Evolutionary conservation across 2,888 invertebrate genomes (phyloP).

Genomic region (Geotrupes spiniger): DNA sequence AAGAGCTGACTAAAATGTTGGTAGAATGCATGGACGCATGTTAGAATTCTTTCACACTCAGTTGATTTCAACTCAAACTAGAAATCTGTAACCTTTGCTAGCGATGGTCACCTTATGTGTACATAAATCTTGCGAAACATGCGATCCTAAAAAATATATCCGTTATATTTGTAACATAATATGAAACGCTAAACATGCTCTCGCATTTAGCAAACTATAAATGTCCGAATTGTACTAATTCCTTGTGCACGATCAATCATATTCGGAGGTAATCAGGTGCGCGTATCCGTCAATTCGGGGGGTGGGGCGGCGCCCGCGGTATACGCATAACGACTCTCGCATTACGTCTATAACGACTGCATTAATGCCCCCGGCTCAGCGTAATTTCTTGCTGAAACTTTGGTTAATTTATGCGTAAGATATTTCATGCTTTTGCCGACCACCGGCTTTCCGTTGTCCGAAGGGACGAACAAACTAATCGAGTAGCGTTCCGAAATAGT

Average conservation of each 20-base stretch:
- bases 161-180: too few relatives aligned
- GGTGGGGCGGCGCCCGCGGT: slow-evolving; percentile 26
- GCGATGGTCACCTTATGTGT: too few relatives aligned
- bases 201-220: neutral
- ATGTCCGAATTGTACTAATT: slow-evolving; percentile 39
- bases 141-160: too few relatives aligned
- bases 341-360: slow-evolving; percentile 45
- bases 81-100: too few relatives aligned
- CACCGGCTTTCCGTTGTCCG: slow-evolving; percentile 36
- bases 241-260: slow-evolving; percentile 44
- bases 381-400: slow-evolving; percentile 50
- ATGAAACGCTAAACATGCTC: too few relatives aligned
- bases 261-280: slow-evolving; percentile 44
- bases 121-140: too few relatives aligned
- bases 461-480: slow-evolving; percentile 25
- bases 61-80: too few relatives aligned
- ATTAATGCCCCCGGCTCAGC: slow-evolving; percentile 44
- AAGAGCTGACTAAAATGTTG: too few relatives aligned
- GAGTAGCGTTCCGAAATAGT: neutral
- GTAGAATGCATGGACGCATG: too few relatives aligned
- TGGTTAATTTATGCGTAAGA: slow-evolving; percentile 49
- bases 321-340: slow-evolving; percentile 33
- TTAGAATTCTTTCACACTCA: too few relatives aligned
- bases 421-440: slow-evolving; percentile 45
- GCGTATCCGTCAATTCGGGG: slow-evolving; percentile 40